These are phyloP conservation scores for human (Homo sapiens) DNA, from an alignment of 2,113 vertebrate species.

Conservation along the genomic window DNA sequence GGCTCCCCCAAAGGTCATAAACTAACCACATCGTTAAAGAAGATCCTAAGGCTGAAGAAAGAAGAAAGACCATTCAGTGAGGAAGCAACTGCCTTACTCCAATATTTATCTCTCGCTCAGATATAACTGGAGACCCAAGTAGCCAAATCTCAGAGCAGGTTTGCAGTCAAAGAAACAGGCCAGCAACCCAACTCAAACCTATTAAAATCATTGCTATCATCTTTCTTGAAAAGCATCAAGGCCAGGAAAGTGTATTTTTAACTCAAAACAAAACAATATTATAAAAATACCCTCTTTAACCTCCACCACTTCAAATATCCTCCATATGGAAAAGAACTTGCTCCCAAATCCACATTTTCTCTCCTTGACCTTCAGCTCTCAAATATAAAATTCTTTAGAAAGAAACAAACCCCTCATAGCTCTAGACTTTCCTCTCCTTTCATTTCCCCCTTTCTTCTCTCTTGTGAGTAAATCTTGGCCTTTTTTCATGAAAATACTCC, in stretches of 20 bases:
- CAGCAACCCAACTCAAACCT: background rate
- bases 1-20: background rate
- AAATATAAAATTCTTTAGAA: background rate
- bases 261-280: background rate
- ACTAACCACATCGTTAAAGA: background rate
- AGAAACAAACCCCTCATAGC: background rate
- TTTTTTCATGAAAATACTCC: background rate
- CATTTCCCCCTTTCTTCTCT: background rate
- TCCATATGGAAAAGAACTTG: background rate
- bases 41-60: background rate
- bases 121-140: background rate
- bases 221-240: background rate
- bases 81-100: background rate
- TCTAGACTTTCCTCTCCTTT: background rate
- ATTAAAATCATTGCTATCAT: background rate
- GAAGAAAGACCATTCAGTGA: background rate
- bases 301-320: background rate
- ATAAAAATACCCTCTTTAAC: background rate
- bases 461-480: background rate
- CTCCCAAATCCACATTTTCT: background rate
- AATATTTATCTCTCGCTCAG: background rate
- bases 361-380: background rate
- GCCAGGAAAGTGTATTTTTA: background rate
- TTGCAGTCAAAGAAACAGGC: background rate
- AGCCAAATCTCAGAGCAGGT: background rate